These are phyloP conservation scores for Drosophila falleni DNA, from an alignment of 2,888 invertebrate genomes.

Conservation along the genomic window DNA sequence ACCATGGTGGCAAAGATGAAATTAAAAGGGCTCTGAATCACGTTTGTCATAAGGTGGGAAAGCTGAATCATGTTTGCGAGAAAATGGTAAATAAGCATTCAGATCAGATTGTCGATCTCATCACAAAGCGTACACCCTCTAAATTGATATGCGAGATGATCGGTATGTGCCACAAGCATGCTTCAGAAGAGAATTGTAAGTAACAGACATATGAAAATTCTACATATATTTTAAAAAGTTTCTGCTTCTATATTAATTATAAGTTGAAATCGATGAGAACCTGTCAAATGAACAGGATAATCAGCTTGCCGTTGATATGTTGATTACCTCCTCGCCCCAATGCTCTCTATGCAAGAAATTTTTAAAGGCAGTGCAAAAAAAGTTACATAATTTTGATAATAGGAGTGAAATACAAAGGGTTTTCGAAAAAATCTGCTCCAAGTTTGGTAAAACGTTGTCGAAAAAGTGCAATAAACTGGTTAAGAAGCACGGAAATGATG, in stretches of 20 bases:
- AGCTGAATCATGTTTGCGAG: slow-evolving; percentile 2
- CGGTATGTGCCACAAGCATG: slow-evolving; percentile 2
- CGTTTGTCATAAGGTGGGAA: slow-evolving; percentile 2
- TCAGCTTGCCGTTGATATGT: neutral
- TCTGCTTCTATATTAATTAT: too few species aligned
- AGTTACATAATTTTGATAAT: neutral
- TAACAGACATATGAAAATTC: neutral
- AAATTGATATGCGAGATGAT: slow-evolving; percentile 8
- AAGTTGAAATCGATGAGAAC: neutral
- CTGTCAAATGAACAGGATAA: neutral
- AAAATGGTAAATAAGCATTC: slow-evolving; percentile 10
- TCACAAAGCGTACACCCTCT: neutral
- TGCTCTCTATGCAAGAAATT: slow-evolving; percentile 6
- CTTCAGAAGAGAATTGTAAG: neutral
- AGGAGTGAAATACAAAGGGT: slow-evolving; percentile 17
- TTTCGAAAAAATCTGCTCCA: slow-evolving; percentile 1
- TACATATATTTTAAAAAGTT: neutral
- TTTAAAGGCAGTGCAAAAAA: neutral
- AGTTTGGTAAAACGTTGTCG: neutral
- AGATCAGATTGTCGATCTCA: slow-evolving; percentile 11
- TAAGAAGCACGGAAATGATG: neutral
- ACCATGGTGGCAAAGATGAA: slow-evolving; percentile 3
- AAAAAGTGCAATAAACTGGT: slow-evolving; percentile 3
- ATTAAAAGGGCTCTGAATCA: slow-evolving; percentile 5
- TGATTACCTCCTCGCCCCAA: neutral